These are phyloP conservation scores for Prunella fulvescens DNA, from an alignment of 2,113 vertebrate species.

Conservation along the genomic window DNA sequence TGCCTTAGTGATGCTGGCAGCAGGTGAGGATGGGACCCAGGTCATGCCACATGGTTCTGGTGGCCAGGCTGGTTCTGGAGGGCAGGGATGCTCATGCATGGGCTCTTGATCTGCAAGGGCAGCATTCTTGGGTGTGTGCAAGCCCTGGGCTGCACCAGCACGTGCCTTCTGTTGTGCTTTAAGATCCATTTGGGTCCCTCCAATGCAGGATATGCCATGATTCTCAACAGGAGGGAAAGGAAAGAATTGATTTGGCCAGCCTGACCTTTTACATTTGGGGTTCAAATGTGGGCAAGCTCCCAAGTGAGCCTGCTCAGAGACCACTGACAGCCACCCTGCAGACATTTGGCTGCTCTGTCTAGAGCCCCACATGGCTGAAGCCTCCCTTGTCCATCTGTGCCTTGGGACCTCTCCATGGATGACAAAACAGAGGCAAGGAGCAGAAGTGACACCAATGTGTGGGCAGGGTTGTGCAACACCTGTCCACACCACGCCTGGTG, in stretches of 20 bases:
- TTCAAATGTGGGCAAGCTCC: neutral
- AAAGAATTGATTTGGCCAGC: neutral
- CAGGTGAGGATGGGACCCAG: neutral
- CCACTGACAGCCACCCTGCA: accelerated
- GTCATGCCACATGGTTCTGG: accelerated
- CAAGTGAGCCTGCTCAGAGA: neutral
- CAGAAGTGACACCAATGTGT: accelerated
- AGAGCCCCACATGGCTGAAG: accelerated
- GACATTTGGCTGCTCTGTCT: neutral
- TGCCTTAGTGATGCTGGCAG: neutral
- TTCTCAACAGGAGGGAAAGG: neutral
- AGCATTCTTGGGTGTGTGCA: neutral
- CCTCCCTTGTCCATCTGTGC: accelerated
- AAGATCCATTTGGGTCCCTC: neutral
- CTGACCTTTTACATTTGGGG: neutral
- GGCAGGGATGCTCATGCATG: accelerated
- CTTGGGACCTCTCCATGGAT: accelerated
- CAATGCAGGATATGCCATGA: too few relatives aligned
- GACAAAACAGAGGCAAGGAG: neutral
- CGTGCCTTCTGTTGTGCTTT: neutral
- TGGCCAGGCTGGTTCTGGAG: accelerated
- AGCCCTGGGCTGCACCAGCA: neutral
- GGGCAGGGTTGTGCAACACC: neutral
- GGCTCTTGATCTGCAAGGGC: neutral
- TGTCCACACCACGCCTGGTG: neutral